These are phyloP conservation scores for Glareola pratincola DNA, from an alignment of 2,113 vertebrate species.

Conservation along the genomic window DNA sequence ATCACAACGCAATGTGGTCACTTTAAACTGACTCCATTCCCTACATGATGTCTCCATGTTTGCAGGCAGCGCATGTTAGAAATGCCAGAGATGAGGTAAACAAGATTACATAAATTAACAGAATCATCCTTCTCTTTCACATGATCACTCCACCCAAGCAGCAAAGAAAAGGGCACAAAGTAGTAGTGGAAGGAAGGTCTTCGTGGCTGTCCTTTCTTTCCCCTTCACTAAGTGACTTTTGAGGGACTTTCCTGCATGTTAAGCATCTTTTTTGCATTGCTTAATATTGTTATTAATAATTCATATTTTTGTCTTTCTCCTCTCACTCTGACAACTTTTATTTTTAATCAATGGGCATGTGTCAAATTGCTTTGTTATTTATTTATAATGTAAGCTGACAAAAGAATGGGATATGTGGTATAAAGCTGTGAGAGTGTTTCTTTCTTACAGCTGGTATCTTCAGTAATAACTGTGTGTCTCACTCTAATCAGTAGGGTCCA, in stretches of 20 bases:
- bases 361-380: conserved; percentile 82
- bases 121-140: background rate
- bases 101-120: background rate
- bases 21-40: background rate
- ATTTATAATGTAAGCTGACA: conserved; percentile 80
- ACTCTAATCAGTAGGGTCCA: conserved; percentile 11
- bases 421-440: conserved; percentile 62
- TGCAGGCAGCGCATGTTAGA: background rate
- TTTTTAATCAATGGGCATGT: conserved; percentile 82
- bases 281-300: conserved; percentile 83
- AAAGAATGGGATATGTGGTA: conserved; percentile 69
- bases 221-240: conserved; percentile 71
- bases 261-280: conserved; percentile 74
- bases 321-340: conserved; percentile 82
- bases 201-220: conserved; percentile 57
- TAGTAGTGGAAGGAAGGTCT: background rate
- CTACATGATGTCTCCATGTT: background rate
- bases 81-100: background rate
- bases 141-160: background rate
- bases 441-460: conserved; percentile 53
- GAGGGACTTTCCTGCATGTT: conserved; percentile 73
- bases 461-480: conserved; percentile 26
- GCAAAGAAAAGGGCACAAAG: background rate
- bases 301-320: conserved; percentile 79
- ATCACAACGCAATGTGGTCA: rapidly evolving